Evolutionary conservation across 2,888 invertebrate genomes (phyloP), one percentile per base, ranked within the genome.

Genomic region (Notodonta dromedarius): DNA sequence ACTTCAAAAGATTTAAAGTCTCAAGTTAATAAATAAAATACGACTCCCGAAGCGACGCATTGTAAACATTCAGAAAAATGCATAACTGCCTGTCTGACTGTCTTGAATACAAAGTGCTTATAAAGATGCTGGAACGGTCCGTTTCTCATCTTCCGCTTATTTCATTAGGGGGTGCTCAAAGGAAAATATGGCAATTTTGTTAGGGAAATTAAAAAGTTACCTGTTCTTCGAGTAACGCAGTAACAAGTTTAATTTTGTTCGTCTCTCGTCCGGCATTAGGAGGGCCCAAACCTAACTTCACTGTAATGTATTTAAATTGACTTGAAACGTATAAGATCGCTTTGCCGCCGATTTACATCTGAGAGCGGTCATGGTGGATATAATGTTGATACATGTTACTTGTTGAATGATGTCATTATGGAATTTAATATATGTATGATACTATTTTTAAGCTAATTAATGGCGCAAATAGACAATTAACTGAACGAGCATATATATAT

Each of bases 141-240:
- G 65, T 58, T 60, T 63, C 77, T 76, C 80, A 69, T 83, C 82
- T 82, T 73, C 73, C 74, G 73, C 79, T 88, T 82, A 89, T 89
- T 90, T 85, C 82, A 87, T 91, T 90, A 89, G 46, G 51, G 69
- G 66, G 66, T 58, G 67, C 83, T 86, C 87, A 88, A 90, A 90
- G 85, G 84, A 82, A 89, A 89, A 89, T 89, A 90, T 89, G 86
- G 83, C 87, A 87, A 89, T 85, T 90, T 84, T 79, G 84, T 87
- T 90, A 88, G 82, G 79, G 69, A 79, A 86, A 89, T 91, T 91
- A 90, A 88, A 86, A 91, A 90, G 88, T 90, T 91, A 90, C 89
- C 88, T 90, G 86, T 81, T 81, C 84, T 82, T 78, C 86, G 79
- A 86, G 85, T 87, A 88, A 85, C 81, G 81, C 82, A 82, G 80